These are phyloP conservation scores for Leucoma salicis DNA, from an alignment of 2,888 invertebrate genomes.

Conservation along the genomic window DNA sequence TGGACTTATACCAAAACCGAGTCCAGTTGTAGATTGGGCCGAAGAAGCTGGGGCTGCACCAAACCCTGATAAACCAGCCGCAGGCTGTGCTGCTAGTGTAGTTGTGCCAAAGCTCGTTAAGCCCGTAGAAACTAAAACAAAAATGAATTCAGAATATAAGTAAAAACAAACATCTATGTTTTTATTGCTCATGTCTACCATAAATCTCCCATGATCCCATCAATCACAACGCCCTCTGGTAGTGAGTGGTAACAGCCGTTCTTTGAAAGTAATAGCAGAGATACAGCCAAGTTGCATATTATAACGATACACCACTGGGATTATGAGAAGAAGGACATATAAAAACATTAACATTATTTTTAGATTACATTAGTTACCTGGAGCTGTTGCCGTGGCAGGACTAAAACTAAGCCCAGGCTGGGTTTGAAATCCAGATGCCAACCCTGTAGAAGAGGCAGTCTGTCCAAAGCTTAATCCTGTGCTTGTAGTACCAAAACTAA, in stretches of 20 bases:
- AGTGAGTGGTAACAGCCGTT: no score
- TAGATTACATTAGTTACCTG: constrained; percentile 6
- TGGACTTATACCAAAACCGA: constrained; percentile 14
- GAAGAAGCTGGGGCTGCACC: constrained; percentile 19
- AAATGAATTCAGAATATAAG: background rate
- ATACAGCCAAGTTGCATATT: no score
- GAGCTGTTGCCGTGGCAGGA: constrained; percentile 8
- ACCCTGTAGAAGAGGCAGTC: constrained; percentile 13
- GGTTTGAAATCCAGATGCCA: constrained; percentile 21
- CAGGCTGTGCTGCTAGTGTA: constrained; percentile 2
- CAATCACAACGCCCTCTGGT: no score
- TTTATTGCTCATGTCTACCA: no score
- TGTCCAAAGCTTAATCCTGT: constrained; percentile 20
- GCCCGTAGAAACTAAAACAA: constrained; percentile 14
- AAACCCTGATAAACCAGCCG: constrained; percentile 22
- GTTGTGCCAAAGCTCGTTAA: constrained; percentile 15
- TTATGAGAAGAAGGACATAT: no score
- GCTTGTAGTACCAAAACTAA: constrained; percentile 17
- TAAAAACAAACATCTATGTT: no score
- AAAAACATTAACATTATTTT: no score
- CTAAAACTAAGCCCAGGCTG: constrained; percentile 18
- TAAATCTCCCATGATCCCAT: no score
- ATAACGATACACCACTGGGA: no score
- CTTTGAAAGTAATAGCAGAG: no score
- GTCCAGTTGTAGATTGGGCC: constrained; percentile 14